Conservation (phyloP, 1,140 invertebrate species). For the Coptotermes formosanus region DNA sequence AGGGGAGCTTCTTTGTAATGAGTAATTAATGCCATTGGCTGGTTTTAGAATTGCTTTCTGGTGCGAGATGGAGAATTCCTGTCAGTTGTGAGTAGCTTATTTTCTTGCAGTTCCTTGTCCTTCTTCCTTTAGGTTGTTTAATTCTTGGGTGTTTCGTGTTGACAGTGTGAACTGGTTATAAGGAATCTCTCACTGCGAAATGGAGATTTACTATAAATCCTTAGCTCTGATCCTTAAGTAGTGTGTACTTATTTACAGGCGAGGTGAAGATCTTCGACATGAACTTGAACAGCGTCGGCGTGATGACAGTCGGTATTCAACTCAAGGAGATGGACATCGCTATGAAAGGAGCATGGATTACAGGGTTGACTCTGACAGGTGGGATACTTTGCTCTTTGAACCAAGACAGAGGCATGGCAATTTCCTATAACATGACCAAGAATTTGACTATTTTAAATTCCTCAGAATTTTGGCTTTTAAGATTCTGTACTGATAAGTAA, state of each 20-base stretch:
- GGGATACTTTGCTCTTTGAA: too few species aligned
- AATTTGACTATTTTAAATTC: too few species aligned
- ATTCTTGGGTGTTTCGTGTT: not conserved
- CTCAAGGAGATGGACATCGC: not conserved
- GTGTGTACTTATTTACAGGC: not conserved
- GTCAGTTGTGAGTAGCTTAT: too few species aligned
- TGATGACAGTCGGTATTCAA: slow-evolving; percentile 11
- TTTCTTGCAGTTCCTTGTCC: too few species aligned
- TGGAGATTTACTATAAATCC: not conserved
- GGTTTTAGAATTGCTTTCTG: too few species aligned
- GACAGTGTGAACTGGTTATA: not conserved
- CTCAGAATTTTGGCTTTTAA: too few species aligned
- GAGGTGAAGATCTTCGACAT: slow-evolving; percentile 16
- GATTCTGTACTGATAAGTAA: too few species aligned
- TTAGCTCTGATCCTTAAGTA: not conserved
- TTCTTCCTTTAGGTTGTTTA: not conserved
- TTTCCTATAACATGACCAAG: too few species aligned
- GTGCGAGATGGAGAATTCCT: too few species aligned
- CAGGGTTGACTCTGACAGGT: slow-evolving; percentile 22
- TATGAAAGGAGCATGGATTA: slow-evolving; percentile 19
- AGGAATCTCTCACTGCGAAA: not conserved
- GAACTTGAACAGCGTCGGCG: slow-evolving; percentile 16
- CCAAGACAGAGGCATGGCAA: too few species aligned
- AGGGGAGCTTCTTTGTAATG: too few species aligned
- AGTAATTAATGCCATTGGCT: too few species aligned